Evolutionary conservation across 2,888 invertebrate species (phyloP), one percentile per base, ranked within the genome.

Genomic region (Torymus auratus): DNA sequence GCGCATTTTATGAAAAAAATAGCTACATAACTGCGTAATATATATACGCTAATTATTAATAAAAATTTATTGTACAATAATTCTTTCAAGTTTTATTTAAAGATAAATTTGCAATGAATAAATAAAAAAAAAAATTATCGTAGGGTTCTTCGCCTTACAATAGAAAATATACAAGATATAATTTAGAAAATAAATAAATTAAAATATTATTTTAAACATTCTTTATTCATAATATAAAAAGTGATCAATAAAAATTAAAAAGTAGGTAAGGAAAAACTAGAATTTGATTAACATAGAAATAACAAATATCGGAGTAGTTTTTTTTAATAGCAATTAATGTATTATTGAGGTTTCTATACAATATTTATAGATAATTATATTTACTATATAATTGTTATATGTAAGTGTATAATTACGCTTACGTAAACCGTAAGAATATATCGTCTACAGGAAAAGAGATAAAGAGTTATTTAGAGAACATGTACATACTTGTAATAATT

Each of bases 321-420:
- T 87, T 88, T 89, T 89, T 88, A 89, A 89, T 89, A 86, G 85
- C 88, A 88, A 88, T 90, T 88, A 88, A 89, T 90, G 88, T 90
- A 90, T 88, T 90, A 89, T 90, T 88, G 88, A 88, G 89, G 88
- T 85, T 87, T 90, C 89, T 90, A 89, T 90, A 91, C 90, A 90
- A 83, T 90, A 90, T 90, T 87, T 90, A 90, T 90, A 90, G 87
- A 87, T 89, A 89, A 88, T 89, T 87, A 88, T 87, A 86, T 88
- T 87, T 87, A 84, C 88, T 88, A 86, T 90, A 88, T 88, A 87
- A 86, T 88, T 86, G 86, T 86, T 86, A 86, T 85, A 87, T 86
- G 85, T 67, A 62, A 62, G 41, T 86, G 85, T 86, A 20, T 20
- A 87, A 86, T 86, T 89, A 88, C 85, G 84, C 85, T 87, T 89